These are phyloP conservation scores for Rhombomys opimus DNA, from an alignment of 2,113 vertebrate species.

Conservation along the genomic window DNA sequence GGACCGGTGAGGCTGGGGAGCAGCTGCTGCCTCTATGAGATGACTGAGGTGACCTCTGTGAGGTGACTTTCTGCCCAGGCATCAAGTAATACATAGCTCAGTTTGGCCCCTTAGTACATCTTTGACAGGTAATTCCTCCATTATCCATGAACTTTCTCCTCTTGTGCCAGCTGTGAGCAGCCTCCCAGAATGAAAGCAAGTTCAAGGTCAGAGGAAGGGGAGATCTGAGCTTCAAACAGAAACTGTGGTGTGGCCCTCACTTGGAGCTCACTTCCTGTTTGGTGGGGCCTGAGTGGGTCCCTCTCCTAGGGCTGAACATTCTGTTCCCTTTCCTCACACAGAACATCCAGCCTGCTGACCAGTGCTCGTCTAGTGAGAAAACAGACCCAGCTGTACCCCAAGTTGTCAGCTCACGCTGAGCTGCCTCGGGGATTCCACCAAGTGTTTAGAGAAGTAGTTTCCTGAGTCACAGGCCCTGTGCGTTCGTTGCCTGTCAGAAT, in stretches of 20 bases:
- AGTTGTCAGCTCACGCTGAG: background rate
- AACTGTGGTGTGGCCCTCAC: background rate
- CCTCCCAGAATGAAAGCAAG: background rate
- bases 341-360: background rate
- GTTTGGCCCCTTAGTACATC: background rate
- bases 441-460: constrained; percentile 69
- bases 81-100: background rate
- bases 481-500: constrained; percentile 55
- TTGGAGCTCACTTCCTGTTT: constrained; percentile 52
- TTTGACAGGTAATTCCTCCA: background rate
- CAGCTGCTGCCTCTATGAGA: background rate
- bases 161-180: accelerated
- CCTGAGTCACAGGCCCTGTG: constrained; percentile 44
- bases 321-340: constrained; percentile 39
- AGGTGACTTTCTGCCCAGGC: background rate
- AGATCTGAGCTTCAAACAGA: background rate
- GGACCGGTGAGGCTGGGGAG: background rate
- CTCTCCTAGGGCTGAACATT: background rate
- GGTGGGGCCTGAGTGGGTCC: background rate
- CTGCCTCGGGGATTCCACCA: constrained; percentile 61
- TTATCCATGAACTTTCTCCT: background rate
- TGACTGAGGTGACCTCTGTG: background rate
- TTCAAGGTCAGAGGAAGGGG: background rate
- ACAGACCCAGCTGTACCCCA: background rate
- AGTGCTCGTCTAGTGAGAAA: constrained; percentile 33